Evolutionary conservation across 2,797 vertebrate genomes (phyloP).

Genomic region (Lepidocolaptes lacrymiger): DNA sequence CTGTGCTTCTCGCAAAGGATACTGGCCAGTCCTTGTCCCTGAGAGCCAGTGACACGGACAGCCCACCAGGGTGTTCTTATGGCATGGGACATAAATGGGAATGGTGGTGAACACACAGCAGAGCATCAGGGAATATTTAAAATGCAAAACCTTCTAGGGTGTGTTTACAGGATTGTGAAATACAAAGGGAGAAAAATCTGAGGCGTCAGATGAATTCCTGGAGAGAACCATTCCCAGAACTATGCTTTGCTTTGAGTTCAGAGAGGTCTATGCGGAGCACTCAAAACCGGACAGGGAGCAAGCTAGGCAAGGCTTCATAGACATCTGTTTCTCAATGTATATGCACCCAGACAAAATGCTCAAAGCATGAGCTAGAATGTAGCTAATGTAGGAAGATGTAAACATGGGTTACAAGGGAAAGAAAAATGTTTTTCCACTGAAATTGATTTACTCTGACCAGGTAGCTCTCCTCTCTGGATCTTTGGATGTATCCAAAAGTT

Average conservation of each 20-base stretch:
- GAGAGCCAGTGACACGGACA: background rate
- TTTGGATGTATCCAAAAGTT: constrained; percentile 3
- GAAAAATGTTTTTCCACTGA: background rate
- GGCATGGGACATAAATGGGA: background rate
- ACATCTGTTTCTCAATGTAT: background rate
- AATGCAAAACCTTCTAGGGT: background rate
- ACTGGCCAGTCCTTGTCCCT: background rate
- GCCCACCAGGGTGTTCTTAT: background rate
- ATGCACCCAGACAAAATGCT: background rate
- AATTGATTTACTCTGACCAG: background rate
- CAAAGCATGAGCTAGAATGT: background rate
- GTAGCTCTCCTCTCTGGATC: constrained; percentile 26
- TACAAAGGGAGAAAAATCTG: background rate
- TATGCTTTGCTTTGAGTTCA: background rate
- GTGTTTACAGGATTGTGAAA: background rate
- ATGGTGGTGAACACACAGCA: accelerated
- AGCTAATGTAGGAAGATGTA: background rate
- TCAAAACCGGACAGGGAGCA: background rate
- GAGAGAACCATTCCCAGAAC: background rate
- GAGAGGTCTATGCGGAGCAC: background rate
- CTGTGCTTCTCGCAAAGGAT: background rate
- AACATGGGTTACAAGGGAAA: background rate
- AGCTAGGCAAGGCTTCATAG: background rate
- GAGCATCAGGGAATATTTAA: background rate
- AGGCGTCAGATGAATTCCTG: background rate